phyloP scores from a whole-genome alignment of 1,140 invertebrate species.

The Ceratoteleas bidentatus region DNA sequence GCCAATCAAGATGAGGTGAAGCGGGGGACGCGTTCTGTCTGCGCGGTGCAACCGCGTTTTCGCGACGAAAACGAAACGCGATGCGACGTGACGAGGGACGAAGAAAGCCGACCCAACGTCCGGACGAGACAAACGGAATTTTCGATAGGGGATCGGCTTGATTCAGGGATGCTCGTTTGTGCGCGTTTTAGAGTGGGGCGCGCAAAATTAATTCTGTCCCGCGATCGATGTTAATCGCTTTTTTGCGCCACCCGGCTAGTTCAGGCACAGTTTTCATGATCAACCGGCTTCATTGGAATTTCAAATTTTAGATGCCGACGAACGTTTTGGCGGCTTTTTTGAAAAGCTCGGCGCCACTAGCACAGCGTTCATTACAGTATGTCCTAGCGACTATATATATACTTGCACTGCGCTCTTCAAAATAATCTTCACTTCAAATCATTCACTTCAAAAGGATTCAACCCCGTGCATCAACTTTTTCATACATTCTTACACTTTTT shows the following conservation, averaged over 20 bases:
- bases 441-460: no score
- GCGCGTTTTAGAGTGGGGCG: conserved; percentile 8
- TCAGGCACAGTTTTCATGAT: conserved; percentile 12
- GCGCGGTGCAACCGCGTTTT: conserved; percentile 14
- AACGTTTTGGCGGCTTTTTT: no score
- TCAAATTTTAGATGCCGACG: no score
- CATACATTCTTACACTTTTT: no score
- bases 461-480: no score
- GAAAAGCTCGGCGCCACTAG: no score
- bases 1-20: conserved; percentile 53
- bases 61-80: conserved; percentile 19
- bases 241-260: conserved; percentile 20
- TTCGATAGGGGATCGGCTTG: conserved; percentile 72
- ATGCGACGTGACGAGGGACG: conserved; percentile 21
- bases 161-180: conserved; percentile 73
- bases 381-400: no score
- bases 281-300: conserved; percentile 14
- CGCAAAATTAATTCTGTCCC: conserved; percentile 7
- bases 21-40: no score
- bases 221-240: conserved; percentile 36
- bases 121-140: conserved; percentile 74
- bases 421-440: no score
- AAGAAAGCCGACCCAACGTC: conserved; percentile 29
- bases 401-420: no score
- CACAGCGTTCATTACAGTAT: no score